Base-by-base conservation (phyloP, 1,140 invertebrate species). In the Bombus superbus region DNA sequence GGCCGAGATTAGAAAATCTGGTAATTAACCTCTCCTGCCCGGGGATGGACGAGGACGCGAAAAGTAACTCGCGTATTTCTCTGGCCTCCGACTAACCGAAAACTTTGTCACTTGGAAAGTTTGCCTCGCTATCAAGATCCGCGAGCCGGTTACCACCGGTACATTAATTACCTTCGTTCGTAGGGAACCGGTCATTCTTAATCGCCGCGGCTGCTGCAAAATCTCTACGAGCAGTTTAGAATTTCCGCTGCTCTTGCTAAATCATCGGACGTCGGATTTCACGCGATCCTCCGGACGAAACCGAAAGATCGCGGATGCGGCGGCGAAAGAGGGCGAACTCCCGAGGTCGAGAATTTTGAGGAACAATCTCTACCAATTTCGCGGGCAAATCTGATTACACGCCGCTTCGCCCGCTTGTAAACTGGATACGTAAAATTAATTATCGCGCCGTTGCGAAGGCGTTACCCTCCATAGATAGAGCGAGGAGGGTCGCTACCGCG, bases 351-450 rank as follows among this genome's bases (percentile, higher is more conserved):
- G 80, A 81, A 87, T 71, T 79, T 85, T 83, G 81, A 71, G 81
- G 91, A 93, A 94, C 94, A 95, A 94, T 93, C 92, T 93, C 92
- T 91, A 92, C 90, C 92, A 94, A 94, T 93, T 94, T 93, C 85
- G 91, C 84, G 77, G 86, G 79, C 88, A 92, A 94, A 94, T 94
- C 92, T 93, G 94, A 95, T 94, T 94, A 94, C 90, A 87, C 91
- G 89, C 82, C 91, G 89, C 92, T 91, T 89, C 91, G 91, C 89
- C 88, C 86, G 90, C 93, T 94, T 92, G 92, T 94, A 94, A 94
- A 94, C 94, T 92, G 94, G 92, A 94, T 95, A 93, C 94, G 93
- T 93, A 92, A 95, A 95, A 95, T 95, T 94, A 95, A 95, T 95
- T 94, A 94, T 93, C 93, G 92, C 88, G 86, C 83, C 89, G 90